These are phyloP conservation scores for Polyploca ridens DNA, from an alignment of 2,888 invertebrate genomes.

Conservation along the genomic window DNA sequence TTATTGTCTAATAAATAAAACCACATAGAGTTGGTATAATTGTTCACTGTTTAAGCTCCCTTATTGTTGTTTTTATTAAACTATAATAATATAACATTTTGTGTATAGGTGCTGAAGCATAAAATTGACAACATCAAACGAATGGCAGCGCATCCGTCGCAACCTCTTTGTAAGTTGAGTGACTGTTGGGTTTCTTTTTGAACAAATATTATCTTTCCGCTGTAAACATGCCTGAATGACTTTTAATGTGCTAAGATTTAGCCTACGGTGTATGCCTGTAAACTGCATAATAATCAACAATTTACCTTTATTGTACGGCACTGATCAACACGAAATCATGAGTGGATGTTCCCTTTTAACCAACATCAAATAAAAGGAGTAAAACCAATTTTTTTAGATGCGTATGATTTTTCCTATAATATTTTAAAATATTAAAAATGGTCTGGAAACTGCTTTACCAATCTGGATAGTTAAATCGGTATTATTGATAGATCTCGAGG, in stretches of 20 bases:
- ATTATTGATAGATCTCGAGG: too few species aligned
- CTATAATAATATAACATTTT: constrained; percentile 34
- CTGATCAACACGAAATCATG: too few species aligned
- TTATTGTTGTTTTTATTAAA: constrained; percentile 27
- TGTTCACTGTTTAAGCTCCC: background rate
- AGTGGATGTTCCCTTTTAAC: too few species aligned
- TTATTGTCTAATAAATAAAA: constrained; percentile 37
- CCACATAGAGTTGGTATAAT: background rate
- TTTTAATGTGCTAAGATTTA: background rate
- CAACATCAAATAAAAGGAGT: too few species aligned
- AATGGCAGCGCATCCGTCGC: constrained; percentile 97
- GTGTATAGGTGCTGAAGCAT: constrained; percentile 94
- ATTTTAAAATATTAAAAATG: too few species aligned
- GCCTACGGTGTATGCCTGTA: too few species aligned
- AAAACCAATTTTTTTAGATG: too few species aligned
- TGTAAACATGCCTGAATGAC: background rate
- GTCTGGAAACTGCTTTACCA: too few species aligned
- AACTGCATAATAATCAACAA: background rate
- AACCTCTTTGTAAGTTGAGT: constrained; percentile 95
- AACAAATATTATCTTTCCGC: background rate
- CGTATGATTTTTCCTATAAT: too few species aligned
- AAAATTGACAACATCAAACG: constrained; percentile 97
- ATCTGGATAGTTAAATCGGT: too few species aligned
- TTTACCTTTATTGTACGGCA: background rate
- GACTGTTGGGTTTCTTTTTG: background rate